These are phyloP conservation scores for Holacanthus passer DNA, from an alignment of 2,113 vertebrate genomes.

Conservation along the genomic window DNA sequence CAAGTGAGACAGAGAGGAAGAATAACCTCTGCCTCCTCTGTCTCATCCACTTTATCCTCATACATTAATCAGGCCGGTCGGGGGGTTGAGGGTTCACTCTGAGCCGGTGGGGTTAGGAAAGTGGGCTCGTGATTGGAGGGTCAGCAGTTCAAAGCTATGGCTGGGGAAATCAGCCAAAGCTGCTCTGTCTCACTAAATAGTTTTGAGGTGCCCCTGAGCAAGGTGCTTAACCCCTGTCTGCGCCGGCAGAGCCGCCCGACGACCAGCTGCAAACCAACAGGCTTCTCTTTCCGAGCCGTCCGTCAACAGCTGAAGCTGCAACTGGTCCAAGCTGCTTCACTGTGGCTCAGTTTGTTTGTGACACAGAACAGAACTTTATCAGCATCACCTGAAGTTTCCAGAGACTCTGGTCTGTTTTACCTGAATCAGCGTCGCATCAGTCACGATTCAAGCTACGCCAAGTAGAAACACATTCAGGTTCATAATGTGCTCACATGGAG, in stretches of 20 bases:
- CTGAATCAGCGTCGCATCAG: too few species aligned
- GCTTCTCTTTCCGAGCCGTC: not conserved
- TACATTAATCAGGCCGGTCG: constrained; percentile 36
- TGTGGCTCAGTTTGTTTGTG: not conserved
- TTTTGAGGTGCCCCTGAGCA: constrained; percentile 49
- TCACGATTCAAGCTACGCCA: too few species aligned
- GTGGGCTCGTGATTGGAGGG: constrained; percentile 41
- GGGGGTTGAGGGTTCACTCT: constrained; percentile 7
- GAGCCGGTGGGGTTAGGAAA: not conserved
- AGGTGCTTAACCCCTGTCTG: constrained; percentile 39
- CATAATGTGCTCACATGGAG: too few species aligned
- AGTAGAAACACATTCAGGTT: too few species aligned
- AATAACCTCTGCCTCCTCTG: constrained; percentile 48
- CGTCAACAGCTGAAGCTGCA: too few species aligned
- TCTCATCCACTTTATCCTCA: constrained; percentile 49
- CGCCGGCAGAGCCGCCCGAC: not conserved
- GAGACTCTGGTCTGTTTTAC: not conserved
- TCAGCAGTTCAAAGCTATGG: constrained; percentile 35
- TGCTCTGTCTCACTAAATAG: constrained; percentile 36
- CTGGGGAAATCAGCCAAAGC: constrained; percentile 47
- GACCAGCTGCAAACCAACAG: not conserved
- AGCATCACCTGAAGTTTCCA: not conserved
- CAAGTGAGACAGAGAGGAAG: constrained; percentile 26
- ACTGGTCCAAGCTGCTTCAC: not conserved
- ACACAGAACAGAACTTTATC: not conserved